Evolutionary conservation across 1,140 invertebrate species (phyloP), one percentile per base, ranked within the genome.

Genomic region (Thrips palmi): DNA sequence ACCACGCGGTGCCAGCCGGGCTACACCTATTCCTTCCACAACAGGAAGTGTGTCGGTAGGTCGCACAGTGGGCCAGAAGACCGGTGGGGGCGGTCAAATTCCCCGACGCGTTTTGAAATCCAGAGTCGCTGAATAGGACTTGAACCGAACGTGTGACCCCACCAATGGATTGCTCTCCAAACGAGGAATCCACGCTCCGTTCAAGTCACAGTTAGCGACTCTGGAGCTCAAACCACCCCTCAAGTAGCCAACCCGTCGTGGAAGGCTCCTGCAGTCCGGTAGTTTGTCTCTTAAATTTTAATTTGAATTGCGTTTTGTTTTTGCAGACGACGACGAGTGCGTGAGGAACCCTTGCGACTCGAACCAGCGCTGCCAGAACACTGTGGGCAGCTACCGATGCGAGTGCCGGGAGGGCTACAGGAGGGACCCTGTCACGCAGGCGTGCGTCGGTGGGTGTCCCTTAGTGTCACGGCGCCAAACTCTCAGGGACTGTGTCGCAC

Each of bases 301-400:
- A 11, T 2, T 28, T 29, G 7, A 4, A 12, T 1, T 38, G 24
- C 37, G 7, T 35, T 8, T 5, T 7, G 17, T 23, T 28, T 25
- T 23, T 29, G 29, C 51, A 74, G 72, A 75, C 52, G 53, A 74
- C 2, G 56, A 75, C 40, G 72, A 75, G 47, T 75, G 72, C 47
- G 20, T 29, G 28, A 37, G 33, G 1, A 41, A n/a, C 2, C 49
- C 50, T 1, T 70, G 67, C 42, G 60, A 58, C 31, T 63, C 58
- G 21, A 62, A 60, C 43, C 64, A 68, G 40, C 30, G 58, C 3
- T 70, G 67, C 45, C 40, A 56, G 0, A 71, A 71, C 39, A 63
- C 50, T 0, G 27, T 54, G 7, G 68, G 69, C 14, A 67, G 67
- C 29, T 71, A 54, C 40, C 39, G 33, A 2, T 71, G 68, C 43